Evolutionary conservation across 2,113 vertebrate genomes (phyloP).

Genomic region (Syrrhaptes paradoxus): DNA sequence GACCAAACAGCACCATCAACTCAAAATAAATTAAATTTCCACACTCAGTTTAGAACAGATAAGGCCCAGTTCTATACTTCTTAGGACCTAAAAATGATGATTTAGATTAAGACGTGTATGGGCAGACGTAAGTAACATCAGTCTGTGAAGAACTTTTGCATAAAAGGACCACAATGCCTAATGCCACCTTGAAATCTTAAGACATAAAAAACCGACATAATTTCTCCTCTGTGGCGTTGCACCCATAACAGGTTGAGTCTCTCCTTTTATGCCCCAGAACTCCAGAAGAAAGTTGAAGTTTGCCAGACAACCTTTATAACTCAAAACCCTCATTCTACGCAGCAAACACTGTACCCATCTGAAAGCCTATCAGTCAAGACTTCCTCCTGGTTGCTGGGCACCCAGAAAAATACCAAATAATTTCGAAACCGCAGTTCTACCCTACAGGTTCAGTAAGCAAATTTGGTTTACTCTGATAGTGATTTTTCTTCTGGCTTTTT

Average conservation of each 20-base stretch:
- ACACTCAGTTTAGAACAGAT: neutral
- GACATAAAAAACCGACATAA: neutral
- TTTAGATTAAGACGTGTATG: neutral
- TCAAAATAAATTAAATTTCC: neutral
- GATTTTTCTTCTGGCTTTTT: neutral
- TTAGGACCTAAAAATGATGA: neutral
- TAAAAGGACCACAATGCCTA: neutral
- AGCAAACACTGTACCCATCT: neutral
- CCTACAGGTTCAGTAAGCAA: neutral
- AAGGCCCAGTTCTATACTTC: neutral
- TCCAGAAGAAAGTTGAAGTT: neutral
- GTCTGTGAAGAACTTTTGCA: neutral
- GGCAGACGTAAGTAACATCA: neutral
- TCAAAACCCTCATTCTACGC: neutral
- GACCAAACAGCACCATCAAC: neutral
- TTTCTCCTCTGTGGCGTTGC: neutral
- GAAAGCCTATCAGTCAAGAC: neutral
- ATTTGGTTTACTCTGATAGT: neutral
- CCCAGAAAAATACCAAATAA: neutral
- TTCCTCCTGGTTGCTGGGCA: neutral
- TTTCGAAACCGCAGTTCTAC: neutral
- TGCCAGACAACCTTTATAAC: neutral
- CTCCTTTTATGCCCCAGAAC: neutral
- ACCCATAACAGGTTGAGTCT: neutral
- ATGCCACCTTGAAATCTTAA: neutral